Conservation (phyloP, 2,888 invertebrate species). For the Globia sparganii region DNA sequence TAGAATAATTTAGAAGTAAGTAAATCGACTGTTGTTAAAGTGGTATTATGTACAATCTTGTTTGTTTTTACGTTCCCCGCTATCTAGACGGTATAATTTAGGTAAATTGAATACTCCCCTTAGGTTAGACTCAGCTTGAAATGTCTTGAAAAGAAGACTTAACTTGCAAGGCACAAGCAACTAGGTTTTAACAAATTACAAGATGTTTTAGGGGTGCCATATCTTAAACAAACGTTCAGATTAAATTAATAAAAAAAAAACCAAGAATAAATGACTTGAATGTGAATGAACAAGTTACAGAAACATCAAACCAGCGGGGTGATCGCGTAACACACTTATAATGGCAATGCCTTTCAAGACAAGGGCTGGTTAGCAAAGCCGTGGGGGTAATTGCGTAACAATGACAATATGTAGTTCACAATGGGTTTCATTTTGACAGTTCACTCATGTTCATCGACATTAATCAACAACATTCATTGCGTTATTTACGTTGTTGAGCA, state of each 20-base stretch:
- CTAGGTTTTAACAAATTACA: neutral
- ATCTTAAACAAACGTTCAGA: neutral
- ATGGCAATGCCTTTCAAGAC: neutral
- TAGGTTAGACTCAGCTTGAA: conserved; percentile 20
- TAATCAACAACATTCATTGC: no score
- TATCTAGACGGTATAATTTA: conserved; percentile 27
- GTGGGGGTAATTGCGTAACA: no score
- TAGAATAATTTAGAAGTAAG: conserved; percentile 2
- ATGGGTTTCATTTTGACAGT: neutral
- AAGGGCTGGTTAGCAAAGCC: no score
- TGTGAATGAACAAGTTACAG: neutral
- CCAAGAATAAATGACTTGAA: neutral
- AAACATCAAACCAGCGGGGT: neutral
- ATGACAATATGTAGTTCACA: no score
- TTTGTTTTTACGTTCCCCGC: conserved; percentile 10
- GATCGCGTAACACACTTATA: neutral
- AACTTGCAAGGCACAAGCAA: neutral
- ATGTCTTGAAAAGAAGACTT: neutral
- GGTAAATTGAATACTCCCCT: conserved; percentile 31
- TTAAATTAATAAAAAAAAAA: neutral
- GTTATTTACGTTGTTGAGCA: no score
- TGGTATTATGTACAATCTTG: conserved; percentile 3
- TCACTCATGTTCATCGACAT: no score
- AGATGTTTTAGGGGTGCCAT: neutral
- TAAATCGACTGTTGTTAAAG: conserved; percentile 19